A percentile compares a stretch with the other conserved stretches of the same genome.
These are phyloP conservation scores for Oplegnathus fasciatus DNA, from an alignment of 2,113 vertebrate genomes.

Conservation along the genomic window DNA sequence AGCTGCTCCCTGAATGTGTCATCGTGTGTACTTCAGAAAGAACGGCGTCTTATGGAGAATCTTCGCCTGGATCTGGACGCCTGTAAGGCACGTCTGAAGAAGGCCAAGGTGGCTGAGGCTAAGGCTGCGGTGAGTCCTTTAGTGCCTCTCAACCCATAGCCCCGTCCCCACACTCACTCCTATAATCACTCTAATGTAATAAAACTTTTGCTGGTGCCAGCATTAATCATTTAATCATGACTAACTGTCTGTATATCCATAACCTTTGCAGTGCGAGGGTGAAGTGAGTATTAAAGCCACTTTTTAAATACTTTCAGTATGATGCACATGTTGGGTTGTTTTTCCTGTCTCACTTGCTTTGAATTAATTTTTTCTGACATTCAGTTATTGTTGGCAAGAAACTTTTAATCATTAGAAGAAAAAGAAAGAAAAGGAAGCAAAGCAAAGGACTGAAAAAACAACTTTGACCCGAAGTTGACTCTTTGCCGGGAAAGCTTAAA, in stretches of 20 bases:
- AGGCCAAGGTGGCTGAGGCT: slow-evolving; percentile 93
- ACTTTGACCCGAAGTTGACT: neutral
- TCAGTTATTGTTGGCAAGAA: neutral
- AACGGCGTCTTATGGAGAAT: slow-evolving; percentile 93
- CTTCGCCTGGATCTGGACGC: slow-evolving; percentile 93
- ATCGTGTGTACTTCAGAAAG: slow-evolving; percentile 84
- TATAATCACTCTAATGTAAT: neutral
- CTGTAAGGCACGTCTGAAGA: slow-evolving; percentile 94
- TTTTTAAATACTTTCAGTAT: slow-evolving; percentile 13
- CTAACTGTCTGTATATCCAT: slow-evolving; percentile 83
- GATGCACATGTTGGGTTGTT: slow-evolving; percentile 25
- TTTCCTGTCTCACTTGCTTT: slow-evolving; percentile 82
- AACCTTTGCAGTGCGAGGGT: slow-evolving; percentile 93
- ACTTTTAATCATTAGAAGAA: neutral
- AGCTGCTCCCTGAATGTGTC: neutral
- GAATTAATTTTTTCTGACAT: neutral
- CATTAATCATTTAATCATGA: slow-evolving; percentile 32
- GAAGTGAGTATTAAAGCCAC: slow-evolving; percentile 92
- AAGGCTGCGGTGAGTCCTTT: slow-evolving; percentile 90
- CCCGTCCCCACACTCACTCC: slow-evolving; percentile 5
- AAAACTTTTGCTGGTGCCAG: neutral
- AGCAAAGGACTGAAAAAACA: slow-evolving; percentile 31
- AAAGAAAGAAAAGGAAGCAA: neutral
- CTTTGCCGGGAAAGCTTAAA: neutral
- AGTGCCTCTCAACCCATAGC: rapidly evolving